Evolutionary conservation across 2,797 vertebrate genomes (phyloP), one percentile per base, ranked within the genome.

Genomic region (Uromys caudimaculatus): DNA sequence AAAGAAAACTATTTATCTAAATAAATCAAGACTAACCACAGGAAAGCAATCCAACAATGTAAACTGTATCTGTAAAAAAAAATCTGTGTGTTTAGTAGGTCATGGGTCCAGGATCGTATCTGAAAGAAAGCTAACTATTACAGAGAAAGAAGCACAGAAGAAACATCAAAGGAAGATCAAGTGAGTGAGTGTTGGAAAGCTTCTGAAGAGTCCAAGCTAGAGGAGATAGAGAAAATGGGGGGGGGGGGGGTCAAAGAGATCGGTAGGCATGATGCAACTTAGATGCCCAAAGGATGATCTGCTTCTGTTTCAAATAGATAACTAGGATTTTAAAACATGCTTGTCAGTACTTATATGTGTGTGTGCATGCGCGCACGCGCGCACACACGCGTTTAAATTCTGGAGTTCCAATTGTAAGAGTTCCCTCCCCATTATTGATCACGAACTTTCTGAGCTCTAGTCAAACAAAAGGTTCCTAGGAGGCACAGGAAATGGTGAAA

Each of bases 1-100:
- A 95, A 93, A 89, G 12, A 19, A 96, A 94, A 85, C 77, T 3
- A 93, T 75, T 41, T 96, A 23, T 90, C 67, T 78, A 96, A 91
- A 95, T 91, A 79, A 96, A 89, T 50, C 75, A 96, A 97, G 56
- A 69, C 62, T 91, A 92, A 92, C 41, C 62, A 77, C 56, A 52
- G 85, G 94, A 84, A 95, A 60, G 87, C 23, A 89, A 83, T 67
- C 64, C 64, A 2, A 6, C 23, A 82, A 86, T 77, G 29, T 96
- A 92, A 93, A 90, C 29, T 84, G 3, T 64, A 56, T 83, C 82
- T 97, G 52, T 47, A 81, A 87, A 86, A 60, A 71, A 38, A 71
- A 3, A 4, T 41, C 56, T 58, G 1, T 50, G 56, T 79, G 14
- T 92, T 94, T 35, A 85, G 32, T 10, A 95, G 64, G 77, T 82